Conservation (phyloP, 2,797 vertebrate species). For the Pogonophryne albipinna region DNA sequence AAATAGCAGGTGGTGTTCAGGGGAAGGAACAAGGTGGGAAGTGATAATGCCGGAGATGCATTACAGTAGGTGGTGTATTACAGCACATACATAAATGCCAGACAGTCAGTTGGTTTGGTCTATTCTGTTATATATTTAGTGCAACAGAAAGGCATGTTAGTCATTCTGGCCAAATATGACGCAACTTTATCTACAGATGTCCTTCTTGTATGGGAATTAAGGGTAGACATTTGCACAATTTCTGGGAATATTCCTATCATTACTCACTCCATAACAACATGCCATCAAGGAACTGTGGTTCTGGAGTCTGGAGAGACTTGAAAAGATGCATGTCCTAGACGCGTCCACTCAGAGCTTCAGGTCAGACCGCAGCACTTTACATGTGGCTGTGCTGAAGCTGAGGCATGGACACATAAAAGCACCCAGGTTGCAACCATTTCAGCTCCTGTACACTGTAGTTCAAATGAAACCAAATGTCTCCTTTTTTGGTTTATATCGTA, state of each 20-base stretch:
- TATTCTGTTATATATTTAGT: conserved; percentile 14
- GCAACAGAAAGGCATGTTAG: conserved; percentile 20
- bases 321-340: conserved; percentile 49
- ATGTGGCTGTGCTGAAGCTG: conserved; percentile 58
- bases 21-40: not conserved
- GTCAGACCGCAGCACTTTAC: conserved; percentile 73
- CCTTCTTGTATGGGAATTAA: conserved; percentile 40
- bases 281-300: conserved; percentile 76
- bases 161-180: conserved; percentile 39
- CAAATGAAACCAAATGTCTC: conserved; percentile 28
- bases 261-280: conserved; percentile 57
- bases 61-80: not conserved
- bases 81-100: conserved; percentile 2
- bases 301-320: conserved; percentile 60
- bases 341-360: conserved; percentile 68
- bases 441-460: conserved; percentile 38
- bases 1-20: conserved; percentile 20
- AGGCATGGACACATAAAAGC: conserved; percentile 27
- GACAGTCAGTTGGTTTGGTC: conserved; percentile 1
- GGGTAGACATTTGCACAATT: conserved; percentile 58
- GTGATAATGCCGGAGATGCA: not conserved
- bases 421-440: conserved; percentile 55
- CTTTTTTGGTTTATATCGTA: conserved; percentile 36
- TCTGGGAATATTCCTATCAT: conserved; percentile 70
- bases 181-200: conserved; percentile 48